Percentiles rank a stretch among this genome's conserved stretches.
These are phyloP conservation scores for Helostoma temminkii DNA, from an alignment of 2,797 vertebrate species.

Conservation along the genomic window DNA sequence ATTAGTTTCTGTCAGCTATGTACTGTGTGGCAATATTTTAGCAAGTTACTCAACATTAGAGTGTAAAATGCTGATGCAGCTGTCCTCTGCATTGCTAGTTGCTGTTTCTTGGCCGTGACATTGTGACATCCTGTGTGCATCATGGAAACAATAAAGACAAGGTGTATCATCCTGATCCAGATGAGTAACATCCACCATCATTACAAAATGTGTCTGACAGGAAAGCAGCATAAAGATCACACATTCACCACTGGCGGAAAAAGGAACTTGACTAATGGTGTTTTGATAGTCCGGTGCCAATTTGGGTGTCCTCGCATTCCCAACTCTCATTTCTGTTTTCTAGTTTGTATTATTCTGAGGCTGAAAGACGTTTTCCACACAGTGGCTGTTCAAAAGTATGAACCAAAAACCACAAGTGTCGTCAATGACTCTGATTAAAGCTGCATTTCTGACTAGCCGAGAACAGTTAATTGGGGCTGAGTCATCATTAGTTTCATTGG, in stretches of 20 bases:
- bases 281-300: constrained; percentile 15
- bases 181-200: constrained; percentile 44
- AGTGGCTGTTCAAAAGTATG: background rate
- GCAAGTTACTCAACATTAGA: background rate
- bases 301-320: constrained; percentile 9
- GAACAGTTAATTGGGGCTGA: background rate
- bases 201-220: constrained; percentile 47
- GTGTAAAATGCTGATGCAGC: background rate
- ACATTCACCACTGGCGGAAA: constrained; percentile 36
- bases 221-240: constrained; percentile 47
- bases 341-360: background rate
- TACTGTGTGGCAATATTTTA: constrained; percentile 7
- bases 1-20: constrained; percentile 7
- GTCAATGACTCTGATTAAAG: background rate
- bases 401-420: background rate
- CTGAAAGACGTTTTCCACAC: too few species aligned
- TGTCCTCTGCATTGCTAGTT: background rate
- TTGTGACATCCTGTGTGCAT: constrained; percentile 9
- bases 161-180: constrained; percentile 15
- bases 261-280: constrained; percentile 21
- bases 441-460: background rate
- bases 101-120: background rate
- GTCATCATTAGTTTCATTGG: background rate
- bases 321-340: background rate
- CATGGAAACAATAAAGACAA: constrained; percentile 14